Conservation (phyloP, 64 coral and sea anemone species). For the Actinia tenebrosa region DNA sequence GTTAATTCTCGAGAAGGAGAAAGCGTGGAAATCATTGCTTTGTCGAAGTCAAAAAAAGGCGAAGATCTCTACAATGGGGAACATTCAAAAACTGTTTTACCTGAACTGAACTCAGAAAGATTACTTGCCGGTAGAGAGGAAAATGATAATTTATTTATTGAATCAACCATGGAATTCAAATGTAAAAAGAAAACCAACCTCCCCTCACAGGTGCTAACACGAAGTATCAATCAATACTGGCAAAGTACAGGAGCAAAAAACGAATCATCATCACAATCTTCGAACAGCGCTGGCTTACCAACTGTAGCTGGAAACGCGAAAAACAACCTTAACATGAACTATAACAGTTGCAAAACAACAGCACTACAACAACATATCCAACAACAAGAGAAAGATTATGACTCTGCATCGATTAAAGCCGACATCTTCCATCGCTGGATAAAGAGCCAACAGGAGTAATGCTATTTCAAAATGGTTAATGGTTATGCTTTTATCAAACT, state of each 20-base stretch:
- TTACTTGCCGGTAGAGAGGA: background rate
- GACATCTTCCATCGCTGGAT: background rate
- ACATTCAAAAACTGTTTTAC: background rate
- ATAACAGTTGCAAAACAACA: background rate
- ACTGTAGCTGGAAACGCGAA: background rate
- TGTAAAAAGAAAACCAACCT: background rate
- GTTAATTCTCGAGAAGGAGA: background rate
- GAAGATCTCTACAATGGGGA: background rate
- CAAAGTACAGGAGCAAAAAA: background rate
- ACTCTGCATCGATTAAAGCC: background rate
- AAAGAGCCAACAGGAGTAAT: background rate
- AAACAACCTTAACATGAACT: background rate
- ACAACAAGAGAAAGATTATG: background rate
- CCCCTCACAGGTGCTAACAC: background rate
- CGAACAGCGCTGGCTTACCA: background rate
- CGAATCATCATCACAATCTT: background rate
- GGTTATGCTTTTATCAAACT: background rate
- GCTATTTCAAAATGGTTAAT: background rate
- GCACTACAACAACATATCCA: constrained; percentile 4
- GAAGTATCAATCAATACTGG: background rate
- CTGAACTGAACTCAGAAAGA: background rate
- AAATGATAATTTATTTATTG: background rate
- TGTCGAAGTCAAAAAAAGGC: background rate
- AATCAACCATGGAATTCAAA: background rate
- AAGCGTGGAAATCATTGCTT: background rate